Base-by-base conservation (phyloP, 2,113 vertebrate species). In the Sturnus vulgaris region DNA sequence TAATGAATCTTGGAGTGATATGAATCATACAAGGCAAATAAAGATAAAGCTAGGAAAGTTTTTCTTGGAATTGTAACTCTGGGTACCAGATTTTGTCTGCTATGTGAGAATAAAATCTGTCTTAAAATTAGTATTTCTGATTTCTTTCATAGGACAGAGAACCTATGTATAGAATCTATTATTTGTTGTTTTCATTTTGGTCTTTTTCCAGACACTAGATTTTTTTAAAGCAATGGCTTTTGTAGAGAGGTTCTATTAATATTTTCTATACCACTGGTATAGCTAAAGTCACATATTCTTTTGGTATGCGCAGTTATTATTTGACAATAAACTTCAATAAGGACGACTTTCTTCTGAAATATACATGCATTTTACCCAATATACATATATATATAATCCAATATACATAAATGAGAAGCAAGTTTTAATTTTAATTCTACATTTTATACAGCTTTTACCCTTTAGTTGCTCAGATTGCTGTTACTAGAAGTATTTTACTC, bases 401-500 rank as follows among this genome's bases (percentile, higher is more conserved):
- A 64, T 40, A 49, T 15, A 60, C 5, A 27, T 55, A 55, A 20
- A 49, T 44, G 63, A 39, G n/a, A 31, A 60, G 7, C 20, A 77
- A 75, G 75, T 42, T 23, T 71, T 65, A 65, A 23, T 78, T 39
- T 53, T 92, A 88, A 69, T 95, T 95, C 89, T 89, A 18, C 25
- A 7, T 94, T 95, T 94, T 87, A 56, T 42, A 10, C 37, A 52
- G 10, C 52, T 90, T 91, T 81, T 82, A 61, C 18, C 15, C 19
- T 60, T 33, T 42, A 61, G 33, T 76, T 76, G 37, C 75, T 77
- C 20, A 78, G 28, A 27, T 28, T 63, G 59, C 65, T 92, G 37
- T 91, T 95, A n/a, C 37, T 73, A 55, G 86, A 93, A 95, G 49
- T 93, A 69, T 70, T 93, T 78, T 79, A 35, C 59, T 91, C 10